Evolutionary conservation across 2,113 vertebrate genomes (phyloP).

Genomic region (Corynorhinus townsendii): DNA sequence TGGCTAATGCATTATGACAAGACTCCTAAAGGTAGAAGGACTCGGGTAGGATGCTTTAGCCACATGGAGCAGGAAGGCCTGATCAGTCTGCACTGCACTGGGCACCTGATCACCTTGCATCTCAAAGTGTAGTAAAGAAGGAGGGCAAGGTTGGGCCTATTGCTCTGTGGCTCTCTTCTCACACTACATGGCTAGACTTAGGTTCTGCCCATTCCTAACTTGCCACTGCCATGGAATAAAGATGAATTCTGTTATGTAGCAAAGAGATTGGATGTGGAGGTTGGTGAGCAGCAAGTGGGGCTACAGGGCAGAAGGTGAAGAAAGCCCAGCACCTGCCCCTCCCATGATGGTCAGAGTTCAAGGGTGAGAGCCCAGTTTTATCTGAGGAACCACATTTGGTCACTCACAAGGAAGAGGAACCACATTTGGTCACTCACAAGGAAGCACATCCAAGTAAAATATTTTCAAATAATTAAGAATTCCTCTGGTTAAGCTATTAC

Average conservation of each 20-base stretch:
- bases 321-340: not conserved
- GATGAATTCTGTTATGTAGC: not conserved
- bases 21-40: not conserved
- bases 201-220: not conserved
- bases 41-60: not conserved
- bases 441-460: not conserved
- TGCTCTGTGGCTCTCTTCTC: not conserved
- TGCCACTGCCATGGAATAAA: not conserved
- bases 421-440: not conserved
- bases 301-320: not conserved
- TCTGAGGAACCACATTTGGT: not conserved
- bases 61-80: not conserved
- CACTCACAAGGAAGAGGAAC: not conserved
- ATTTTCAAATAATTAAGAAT: not conserved
- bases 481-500: not conserved
- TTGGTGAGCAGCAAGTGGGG: not conserved
- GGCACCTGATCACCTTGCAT: not conserved
- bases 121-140: not conserved
- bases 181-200: not conserved
- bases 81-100: not conserved
- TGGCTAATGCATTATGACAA: not conserved
- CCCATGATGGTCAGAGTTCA: not conserved
- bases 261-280: not conserved
- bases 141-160: not conserved
- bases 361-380: not conserved